Evolutionary conservation across 2,113 vertebrate species (phyloP).

Genomic region (Aramus guarauna): DNA sequence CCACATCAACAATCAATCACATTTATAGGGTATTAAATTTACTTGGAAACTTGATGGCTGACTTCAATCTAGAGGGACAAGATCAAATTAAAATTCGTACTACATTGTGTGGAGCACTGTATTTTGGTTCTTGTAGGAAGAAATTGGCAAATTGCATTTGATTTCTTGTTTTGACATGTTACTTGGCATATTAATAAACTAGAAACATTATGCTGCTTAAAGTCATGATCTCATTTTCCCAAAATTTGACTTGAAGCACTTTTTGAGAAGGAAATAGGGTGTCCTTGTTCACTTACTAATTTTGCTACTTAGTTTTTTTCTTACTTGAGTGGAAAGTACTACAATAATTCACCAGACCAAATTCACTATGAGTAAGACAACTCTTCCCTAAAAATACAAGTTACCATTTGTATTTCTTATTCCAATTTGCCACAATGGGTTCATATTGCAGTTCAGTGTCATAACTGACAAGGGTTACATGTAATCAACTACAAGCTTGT

Average conservation of each 20-base stretch:
- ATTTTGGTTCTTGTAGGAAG: background rate
- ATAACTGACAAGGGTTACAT: background rate
- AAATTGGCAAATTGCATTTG: conserved; percentile 27
- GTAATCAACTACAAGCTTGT: background rate
- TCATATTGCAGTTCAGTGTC: background rate
- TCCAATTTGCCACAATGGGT: background rate
- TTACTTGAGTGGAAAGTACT: background rate
- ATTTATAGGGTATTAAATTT: conserved; percentile 48
- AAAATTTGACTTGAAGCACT: background rate
- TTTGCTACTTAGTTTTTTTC: background rate
- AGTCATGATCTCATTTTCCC: conserved; percentile 1
- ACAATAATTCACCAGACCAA: background rate
- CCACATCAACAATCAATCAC: conserved; percentile 31
- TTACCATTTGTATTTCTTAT: background rate
- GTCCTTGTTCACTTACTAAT: background rate
- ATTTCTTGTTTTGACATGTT: conserved; percentile 47
- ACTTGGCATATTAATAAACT: conserved; percentile 25
- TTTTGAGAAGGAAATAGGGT: background rate
- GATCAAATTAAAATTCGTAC: conserved; percentile 33
- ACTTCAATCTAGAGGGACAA: conserved; percentile 13
- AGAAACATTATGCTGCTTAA: background rate
- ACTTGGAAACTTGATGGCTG: conserved; percentile 5
- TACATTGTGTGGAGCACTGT: background rate
- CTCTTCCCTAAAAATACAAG: background rate
- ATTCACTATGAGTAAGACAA: background rate